Base-by-base conservation (phyloP, 64 coral and sea anemone species). In the Exaiptasia diaphana region DNA sequence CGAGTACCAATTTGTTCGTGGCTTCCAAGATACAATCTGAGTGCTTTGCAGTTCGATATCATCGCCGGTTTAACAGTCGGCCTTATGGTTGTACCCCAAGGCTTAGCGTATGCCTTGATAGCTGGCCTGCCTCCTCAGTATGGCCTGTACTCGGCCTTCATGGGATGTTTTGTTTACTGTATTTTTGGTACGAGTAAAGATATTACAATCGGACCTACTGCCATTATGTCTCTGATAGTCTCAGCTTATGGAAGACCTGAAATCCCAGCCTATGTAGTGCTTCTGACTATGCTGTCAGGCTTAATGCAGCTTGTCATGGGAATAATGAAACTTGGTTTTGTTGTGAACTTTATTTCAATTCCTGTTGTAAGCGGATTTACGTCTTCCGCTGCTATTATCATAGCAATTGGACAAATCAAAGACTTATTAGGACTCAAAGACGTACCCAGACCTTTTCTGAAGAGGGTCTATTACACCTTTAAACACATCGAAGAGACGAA, bases 171-270 rank as follows among this genome's bases (percentile, higher is more conserved):
- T 60, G 75, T 90, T 6, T 95, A 95, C 72, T 85, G 86, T 57
- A 67, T 95, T 73, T 74, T 95, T 44, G 91, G 91, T 41, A 95
- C 91, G 13, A 95, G 91, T 77, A 95, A 90, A 90, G 91, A 95
- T 31, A 85, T 95, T 40, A 90, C 91, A 9, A 63, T 89, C 0
- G 91, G 91, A 6, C 91, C 91, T 0, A 95, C 91, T 1, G 91
- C 91, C 25, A 89, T 95, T 41, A 89, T 99, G 85, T 99, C 95
- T 31, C 70, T 99, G 12, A 93, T 99, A 64, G 85, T 99, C 0
- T 92, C 95, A 0, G 85, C 90, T 0, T 99, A 99, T 39, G 82
- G 93, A 6, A 82, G 86, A 43, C 74, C 84, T 1, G 91, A 88
- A 20, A 71, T 79, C 21, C 86, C 91, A 14, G 54, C 73, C 0